A percentile compares a stretch with the other conserved stretches of the same genome.
Evolutionary conservation across 2,113 vertebrate genomes (phyloP).

Genomic region (Spheniscus mendiculus): DNA sequence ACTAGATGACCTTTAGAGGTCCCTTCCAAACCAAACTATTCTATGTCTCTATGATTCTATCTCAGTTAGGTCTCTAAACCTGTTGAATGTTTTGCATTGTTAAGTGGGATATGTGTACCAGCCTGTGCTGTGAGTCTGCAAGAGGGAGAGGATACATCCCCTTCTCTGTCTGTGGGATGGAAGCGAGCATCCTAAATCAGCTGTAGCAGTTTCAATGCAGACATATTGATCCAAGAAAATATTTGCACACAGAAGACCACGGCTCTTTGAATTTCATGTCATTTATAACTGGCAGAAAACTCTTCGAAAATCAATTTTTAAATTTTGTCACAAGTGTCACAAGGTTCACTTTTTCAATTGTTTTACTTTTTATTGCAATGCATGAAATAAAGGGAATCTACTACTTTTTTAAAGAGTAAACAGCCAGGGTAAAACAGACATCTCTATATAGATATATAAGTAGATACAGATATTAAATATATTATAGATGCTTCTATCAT

Average conservation of each 20-base stretch:
- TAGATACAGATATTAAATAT: neutral
- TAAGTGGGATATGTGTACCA: neutral
- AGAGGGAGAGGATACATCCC: neutral
- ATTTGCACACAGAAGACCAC: neutral
- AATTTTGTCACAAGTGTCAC: neutral
- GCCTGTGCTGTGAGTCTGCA: neutral
- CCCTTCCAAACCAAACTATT: no score
- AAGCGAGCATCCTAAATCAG: neutral
- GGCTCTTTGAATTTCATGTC: rapidly evolving
- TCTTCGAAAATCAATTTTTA: neutral
- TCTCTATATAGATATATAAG: neutral
- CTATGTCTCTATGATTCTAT: no score
- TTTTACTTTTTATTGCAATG: neutral
- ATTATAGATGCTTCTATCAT: neutral
- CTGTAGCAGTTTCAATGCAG: neutral
- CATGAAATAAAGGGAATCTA: neutral
- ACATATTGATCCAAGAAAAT: neutral
- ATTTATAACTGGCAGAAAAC: neutral
- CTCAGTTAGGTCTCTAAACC: neutral
- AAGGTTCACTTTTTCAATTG: neutral
- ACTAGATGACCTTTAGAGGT: no score
- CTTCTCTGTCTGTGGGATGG: neutral
- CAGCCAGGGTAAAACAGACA: neutral
- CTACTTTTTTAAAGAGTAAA: neutral
- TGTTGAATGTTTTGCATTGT: neutral